A percentile compares a stretch with the other conserved stretches of the same genome.
Conservation (phyloP, 2,888 invertebrate genomes). For the Melitaea athalia region DNA sequence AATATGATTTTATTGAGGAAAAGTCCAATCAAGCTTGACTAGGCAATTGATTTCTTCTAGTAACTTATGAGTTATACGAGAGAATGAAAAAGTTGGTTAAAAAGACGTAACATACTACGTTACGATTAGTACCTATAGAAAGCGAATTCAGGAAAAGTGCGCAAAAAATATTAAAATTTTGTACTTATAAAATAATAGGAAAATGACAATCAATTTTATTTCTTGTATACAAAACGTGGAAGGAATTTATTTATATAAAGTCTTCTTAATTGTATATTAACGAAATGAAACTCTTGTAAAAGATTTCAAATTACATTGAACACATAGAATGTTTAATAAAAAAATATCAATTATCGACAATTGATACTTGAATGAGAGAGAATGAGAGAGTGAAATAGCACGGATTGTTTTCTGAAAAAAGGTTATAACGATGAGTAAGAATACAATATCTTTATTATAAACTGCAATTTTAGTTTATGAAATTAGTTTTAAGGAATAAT, state of each 20-base stretch:
- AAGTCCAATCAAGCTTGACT: not conserved
- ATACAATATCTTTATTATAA: not conserved
- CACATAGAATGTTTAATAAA: no score
- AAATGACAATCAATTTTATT: not conserved
- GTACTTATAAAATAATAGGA: not conserved
- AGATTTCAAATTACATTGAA: no score
- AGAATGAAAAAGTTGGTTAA: not conserved
- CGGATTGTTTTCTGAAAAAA: not conserved
- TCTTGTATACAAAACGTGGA: not conserved
- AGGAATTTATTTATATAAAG: not conserved
- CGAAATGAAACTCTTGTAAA: no score
- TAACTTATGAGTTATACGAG: not conserved
- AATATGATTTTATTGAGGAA: no score
- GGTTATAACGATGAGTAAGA: not conserved
- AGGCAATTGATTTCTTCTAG: not conserved
- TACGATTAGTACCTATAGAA: not conserved
- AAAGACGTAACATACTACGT: not conserved
- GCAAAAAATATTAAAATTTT: conserved; percentile 1
- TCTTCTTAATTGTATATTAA: not conserved
- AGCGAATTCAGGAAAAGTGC: conserved; percentile 3
- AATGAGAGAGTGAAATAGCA: no score
- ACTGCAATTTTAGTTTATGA: not conserved
- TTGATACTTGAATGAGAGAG: no score
- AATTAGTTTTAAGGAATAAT: not conserved
- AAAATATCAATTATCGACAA: no score